phyloP scores from a whole-genome alignment of 2,113 vertebrate genomes.

The Theristicus caerulescens region DNA sequence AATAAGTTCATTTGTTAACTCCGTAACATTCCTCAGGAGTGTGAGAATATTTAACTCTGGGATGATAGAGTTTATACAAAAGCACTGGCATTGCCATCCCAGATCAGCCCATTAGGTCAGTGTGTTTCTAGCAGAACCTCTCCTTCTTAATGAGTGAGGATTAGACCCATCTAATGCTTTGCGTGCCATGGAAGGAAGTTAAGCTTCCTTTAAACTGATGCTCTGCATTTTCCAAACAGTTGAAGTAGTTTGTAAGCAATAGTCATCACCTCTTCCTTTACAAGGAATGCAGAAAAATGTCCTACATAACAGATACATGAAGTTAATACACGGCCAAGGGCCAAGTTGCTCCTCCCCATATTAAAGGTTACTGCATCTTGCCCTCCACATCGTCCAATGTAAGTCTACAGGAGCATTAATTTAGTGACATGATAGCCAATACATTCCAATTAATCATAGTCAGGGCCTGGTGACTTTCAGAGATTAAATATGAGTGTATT shows the following conservation, averaged over 20 bases:
- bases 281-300: background rate
- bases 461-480: background rate
- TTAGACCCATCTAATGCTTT: background rate
- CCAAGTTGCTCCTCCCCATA: background rate
- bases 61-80: background rate
- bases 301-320: background rate
- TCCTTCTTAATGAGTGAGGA: background rate
- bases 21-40: background rate
- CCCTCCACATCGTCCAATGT: background rate
- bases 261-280: background rate
- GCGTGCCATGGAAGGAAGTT: background rate
- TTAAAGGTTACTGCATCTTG: background rate
- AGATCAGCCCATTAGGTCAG: fast-evolving
- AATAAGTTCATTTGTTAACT: background rate
- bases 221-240: background rate
- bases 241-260: background rate
- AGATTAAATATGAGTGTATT: background rate
- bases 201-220: background rate
- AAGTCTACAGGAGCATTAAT: background rate
- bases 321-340: background rate
- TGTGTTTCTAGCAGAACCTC: background rate
- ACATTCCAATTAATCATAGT: background rate
- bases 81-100: background rate
- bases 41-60: background rate
- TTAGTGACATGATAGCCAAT: background rate